Conservation (phyloP, 1,140 invertebrate genomes). For the Dreissena rostriformis region DNA sequence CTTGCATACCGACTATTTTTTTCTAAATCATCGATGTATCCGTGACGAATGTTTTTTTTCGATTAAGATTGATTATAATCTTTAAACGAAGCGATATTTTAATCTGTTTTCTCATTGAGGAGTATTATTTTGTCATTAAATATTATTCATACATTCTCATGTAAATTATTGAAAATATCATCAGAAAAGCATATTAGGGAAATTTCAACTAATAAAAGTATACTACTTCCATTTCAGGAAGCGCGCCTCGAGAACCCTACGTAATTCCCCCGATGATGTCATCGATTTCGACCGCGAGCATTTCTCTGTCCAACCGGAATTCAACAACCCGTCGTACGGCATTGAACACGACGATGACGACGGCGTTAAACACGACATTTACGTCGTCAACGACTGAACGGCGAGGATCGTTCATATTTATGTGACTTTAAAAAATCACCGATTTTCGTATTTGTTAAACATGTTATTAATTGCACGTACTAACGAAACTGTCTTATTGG, state of each 20-base stretch:
- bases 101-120: no score
- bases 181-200: background rate
- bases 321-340: conserved; percentile 20
- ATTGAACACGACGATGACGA: conserved; percentile 21
- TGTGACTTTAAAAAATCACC: no score
- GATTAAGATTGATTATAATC: no score
- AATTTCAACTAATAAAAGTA: background rate
- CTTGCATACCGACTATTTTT: no score
- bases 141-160: background rate
- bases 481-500: no score
- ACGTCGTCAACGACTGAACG: conserved; percentile 24
- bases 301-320: conserved; percentile 29
- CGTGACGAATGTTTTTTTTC: no score
- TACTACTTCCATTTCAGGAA: background rate
- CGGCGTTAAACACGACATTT: conserved; percentile 29
- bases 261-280: conserved; percentile 5
- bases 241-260: conserved; percentile 3
- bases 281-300: conserved; percentile 7
- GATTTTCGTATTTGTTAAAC: no score
- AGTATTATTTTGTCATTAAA: background rate
- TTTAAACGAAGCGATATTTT: no score
- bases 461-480: no score
- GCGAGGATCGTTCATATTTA: no score
- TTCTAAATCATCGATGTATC: no score
- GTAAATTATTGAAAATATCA: background rate